Evolutionary conservation across 2,797 vertebrate species (phyloP), one percentile per base, ranked within the genome.

Genomic region (Gambusia yucatana): DNA sequence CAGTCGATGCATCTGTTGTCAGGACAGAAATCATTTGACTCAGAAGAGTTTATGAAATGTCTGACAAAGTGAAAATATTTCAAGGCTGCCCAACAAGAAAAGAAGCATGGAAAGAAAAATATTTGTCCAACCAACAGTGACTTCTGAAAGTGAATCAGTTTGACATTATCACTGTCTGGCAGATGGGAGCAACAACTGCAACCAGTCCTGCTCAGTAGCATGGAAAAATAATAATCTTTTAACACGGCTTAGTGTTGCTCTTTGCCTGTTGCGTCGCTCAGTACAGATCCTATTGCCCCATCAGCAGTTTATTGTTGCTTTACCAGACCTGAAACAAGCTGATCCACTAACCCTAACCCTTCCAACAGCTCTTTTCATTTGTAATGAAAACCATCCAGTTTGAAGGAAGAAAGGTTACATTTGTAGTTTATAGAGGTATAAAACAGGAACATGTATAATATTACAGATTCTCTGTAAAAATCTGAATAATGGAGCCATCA

Each of bases 141-240:
- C n/a, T 43, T 71, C 59, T 77, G 43, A 39, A 41, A 5, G 79
- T 44, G 57, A 59, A 86, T 83, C 72, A 0, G 63, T 73, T 44
- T 47, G 74, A 84, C 75, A 76, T 57, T 25, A 86, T 79, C 71
- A 72, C 69, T 59, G 75, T 86, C 73, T 46, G 22, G 72, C 77
- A 87, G 78, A 90, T 81, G 67, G 85, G 13, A 74, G 44, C 47
- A 75, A 16, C n/a, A 46, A 79, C 84, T 84, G 73, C 28, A 81
- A 81, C 77, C 50, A 78, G 30, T 55, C 87, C 59, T 78, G 77
- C 71, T 83, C 44, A 44, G 46, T 33, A 75, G 72, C 36, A 69
- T 76, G 78, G 52, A 81, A 89, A 88, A 57, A 14, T 13, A 7
- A 6, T 14, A 7, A 8, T 77, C 65, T 77, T 77, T 13, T 69